Conservation (phyloP, 2,888 invertebrate genomes). For the Cephus sareptanus region DNA sequence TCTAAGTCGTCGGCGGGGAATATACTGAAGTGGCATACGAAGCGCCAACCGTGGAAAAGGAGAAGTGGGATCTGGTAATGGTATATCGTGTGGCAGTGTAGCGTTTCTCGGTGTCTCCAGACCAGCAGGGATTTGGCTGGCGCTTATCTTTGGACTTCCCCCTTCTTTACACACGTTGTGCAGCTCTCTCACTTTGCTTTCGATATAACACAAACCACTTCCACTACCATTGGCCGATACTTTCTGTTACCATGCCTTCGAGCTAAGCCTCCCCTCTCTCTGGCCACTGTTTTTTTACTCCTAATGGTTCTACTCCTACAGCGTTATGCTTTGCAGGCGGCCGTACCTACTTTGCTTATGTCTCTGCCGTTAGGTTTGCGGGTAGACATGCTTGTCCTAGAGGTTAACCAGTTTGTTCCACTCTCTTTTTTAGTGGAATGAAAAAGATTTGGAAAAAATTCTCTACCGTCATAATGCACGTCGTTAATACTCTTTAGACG, state of each 20-base stretch:
- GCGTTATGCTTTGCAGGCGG: not conserved
- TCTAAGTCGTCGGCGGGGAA: not conserved
- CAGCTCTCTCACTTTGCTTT: constrained; percentile 18
- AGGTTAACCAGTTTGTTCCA: constrained; percentile 66
- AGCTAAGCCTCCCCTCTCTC: constrained; percentile 13
- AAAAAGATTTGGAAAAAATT: constrained; percentile 28
- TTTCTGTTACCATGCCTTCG: constrained; percentile 23
- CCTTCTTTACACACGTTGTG: constrained; percentile 43
- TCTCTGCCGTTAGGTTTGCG: not conserved
- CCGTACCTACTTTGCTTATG: not conserved
- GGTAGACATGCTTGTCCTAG: constrained; percentile 42
- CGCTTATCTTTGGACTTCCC: constrained; percentile 65
- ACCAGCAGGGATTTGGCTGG: constrained; percentile 47
- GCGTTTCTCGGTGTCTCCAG: constrained; percentile 36
- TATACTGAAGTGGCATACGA: not conserved
- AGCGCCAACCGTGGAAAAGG: not conserved
- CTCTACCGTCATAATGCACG: too few species aligned
- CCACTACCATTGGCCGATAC: constrained; percentile 25
- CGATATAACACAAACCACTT: constrained; percentile 13
- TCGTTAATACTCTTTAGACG: too few species aligned
- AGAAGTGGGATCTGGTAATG: constrained; percentile 28
- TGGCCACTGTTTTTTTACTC: constrained; percentile 27
- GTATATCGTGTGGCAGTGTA: constrained; percentile 34
- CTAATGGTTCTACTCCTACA: not conserved
- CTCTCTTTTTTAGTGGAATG: constrained; percentile 47